These are phyloP conservation scores for Poeciliopsis paucimaculata DNA, from an alignment of 2,797 vertebrate genomes.

Conservation along the genomic window DNA sequence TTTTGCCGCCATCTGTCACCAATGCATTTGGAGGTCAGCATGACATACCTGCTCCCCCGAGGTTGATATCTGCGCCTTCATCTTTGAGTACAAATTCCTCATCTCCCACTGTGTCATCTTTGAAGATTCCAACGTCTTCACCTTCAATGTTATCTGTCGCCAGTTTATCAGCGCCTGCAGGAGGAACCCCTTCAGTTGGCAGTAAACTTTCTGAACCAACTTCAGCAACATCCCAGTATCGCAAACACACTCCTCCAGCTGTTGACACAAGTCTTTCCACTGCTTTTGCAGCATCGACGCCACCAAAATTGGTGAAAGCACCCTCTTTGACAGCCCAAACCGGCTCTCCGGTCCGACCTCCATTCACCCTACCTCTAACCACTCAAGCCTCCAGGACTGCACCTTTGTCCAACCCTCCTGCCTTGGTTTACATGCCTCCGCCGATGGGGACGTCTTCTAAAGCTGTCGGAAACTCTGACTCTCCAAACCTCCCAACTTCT, in stretches of 20 bases:
- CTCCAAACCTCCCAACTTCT: conserved; percentile 30
- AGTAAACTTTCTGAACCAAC: conserved; percentile 45
- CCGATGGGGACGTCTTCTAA: conserved; percentile 47
- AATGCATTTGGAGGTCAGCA: conserved; percentile 33
- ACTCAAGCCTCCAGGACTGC: conserved; percentile 77
- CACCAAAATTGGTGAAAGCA: conserved; percentile 34
- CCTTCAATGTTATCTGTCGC: conserved; percentile 30
- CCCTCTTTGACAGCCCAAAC: conserved; percentile 46
- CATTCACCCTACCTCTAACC: conserved; percentile 76
- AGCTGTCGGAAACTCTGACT: conserved; percentile 40
- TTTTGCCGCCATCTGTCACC: conserved; percentile 34
- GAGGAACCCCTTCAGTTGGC: conserved; percentile 13
- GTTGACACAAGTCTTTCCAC: conserved; percentile 43
- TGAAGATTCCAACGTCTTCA: conserved; percentile 33
- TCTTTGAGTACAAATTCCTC: conserved; percentile 36
- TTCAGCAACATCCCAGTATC: conserved; percentile 28
- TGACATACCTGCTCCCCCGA: conserved; percentile 49
- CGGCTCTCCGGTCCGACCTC: conserved; percentile 63
- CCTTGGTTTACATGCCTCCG: conserved; percentile 66
- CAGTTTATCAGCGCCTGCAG: conserved; percentile 37
- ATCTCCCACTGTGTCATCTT: conserved; percentile 30
- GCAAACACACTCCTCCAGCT: conserved; percentile 46
- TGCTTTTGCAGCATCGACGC: conserved; percentile 43
- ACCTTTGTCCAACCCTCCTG: conserved; percentile 63
- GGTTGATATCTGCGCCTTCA: conserved; percentile 33